Evolutionary conservation across 2,888 invertebrate species (phyloP).

Genomic region (Conops quadrifasciatus): DNA sequence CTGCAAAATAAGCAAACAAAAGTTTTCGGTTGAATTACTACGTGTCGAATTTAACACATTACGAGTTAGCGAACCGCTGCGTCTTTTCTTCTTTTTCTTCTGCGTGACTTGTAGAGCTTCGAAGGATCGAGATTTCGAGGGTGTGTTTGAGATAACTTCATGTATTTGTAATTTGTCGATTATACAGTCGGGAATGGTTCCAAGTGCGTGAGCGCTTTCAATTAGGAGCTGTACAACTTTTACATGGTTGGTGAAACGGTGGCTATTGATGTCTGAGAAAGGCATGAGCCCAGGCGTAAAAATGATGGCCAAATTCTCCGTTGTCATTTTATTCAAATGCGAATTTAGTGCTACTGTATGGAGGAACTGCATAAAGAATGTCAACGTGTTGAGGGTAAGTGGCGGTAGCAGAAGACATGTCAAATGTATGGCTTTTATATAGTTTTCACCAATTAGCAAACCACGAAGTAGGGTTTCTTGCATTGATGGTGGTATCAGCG

Average conservation of each 20-base stretch:
- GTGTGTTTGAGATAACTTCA: constrained; percentile 39
- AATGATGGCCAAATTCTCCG: constrained; percentile 84
- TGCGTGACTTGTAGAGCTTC: constrained; percentile 44
- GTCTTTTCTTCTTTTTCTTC: constrained; percentile 78
- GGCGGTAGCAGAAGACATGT: constrained; percentile 78
- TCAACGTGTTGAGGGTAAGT: constrained; percentile 79
- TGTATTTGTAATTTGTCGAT: constrained; percentile 62
- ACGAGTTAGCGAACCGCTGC: constrained; percentile 89
- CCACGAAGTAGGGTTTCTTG: constrained; percentile 82
- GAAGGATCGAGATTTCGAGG: constrained; percentile 38
- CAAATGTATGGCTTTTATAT: constrained; percentile 70
- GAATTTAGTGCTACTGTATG: constrained; percentile 71
- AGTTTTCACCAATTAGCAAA: constrained; percentile 69
- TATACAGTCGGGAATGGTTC: constrained; percentile 74
- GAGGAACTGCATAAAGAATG: constrained; percentile 78
- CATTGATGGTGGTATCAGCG: constrained; percentile 74
- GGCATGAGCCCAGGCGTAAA: constrained; percentile 89
- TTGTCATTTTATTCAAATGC: constrained; percentile 82
- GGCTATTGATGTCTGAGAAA: constrained; percentile 69
- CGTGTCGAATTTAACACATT: constrained; percentile 53
- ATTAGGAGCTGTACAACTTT: constrained; percentile 80
- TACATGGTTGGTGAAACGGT: constrained; percentile 75
- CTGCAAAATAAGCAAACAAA: constrained; percentile 62
- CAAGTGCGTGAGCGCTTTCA: constrained; percentile 78
- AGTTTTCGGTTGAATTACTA: constrained; percentile 42